Evolutionary conservation across 2,888 invertebrate genomes (phyloP).

Genomic region (Trachelus stipa): DNA sequence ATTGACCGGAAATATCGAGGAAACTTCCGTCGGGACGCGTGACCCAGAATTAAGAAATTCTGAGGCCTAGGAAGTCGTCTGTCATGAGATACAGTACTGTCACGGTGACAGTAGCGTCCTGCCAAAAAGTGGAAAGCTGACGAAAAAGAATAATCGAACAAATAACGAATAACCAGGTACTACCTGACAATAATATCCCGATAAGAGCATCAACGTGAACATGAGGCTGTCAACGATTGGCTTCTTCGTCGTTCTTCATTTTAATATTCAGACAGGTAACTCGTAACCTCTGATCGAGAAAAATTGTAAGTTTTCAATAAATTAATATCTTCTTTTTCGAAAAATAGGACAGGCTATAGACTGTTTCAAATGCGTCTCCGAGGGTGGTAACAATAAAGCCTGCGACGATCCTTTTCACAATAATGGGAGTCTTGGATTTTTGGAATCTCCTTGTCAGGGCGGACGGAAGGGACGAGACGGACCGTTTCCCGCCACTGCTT

Average conservation of each 20-base stretch:
- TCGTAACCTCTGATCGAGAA: neutral
- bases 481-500: conserved; percentile 95
- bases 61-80: neutral
- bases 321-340: neutral
- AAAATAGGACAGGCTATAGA: conserved; percentile 78
- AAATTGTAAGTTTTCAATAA: neutral
- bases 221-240: neutral
- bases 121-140: neutral
- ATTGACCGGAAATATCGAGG: neutral
- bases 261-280: neutral
- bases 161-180: neutral
- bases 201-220: neutral
- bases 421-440: conserved; percentile 84
- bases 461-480: conserved; percentile 93
- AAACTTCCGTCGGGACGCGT: neutral
- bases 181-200: neutral
- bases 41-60: neutral
- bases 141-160: neutral
- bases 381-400: conserved; percentile 85
- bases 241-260: neutral
- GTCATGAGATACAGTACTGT: neutral
- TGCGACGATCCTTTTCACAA: conserved; percentile 98
- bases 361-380: conserved; percentile 97
- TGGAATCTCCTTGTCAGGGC: conserved; percentile 94
- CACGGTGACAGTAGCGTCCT: neutral